phyloP scores from a whole-genome alignment of 1,140 invertebrate species.

The Cardiocondyla obscurior region DNA sequence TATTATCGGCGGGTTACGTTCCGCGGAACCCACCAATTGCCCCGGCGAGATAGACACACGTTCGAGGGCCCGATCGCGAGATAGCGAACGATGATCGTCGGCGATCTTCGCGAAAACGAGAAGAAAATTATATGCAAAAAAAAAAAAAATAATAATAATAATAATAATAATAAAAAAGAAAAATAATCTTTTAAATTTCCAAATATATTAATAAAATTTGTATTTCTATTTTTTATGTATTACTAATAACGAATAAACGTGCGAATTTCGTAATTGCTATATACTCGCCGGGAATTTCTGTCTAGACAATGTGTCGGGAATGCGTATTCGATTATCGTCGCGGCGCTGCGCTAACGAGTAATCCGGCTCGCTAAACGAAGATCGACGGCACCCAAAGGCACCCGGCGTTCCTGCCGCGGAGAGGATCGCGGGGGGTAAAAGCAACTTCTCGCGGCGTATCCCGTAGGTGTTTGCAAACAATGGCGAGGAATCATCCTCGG shows the following conservation, averaged over 20 bases:
- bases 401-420: slow-evolving; percentile 16
- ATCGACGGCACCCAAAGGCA: slow-evolving; percentile 26
- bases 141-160: too few species aligned
- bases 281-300: background rate
- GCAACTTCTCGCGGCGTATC: slow-evolving; percentile 17
- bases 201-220: background rate
- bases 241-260: background rate
- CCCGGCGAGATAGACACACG: background rate
- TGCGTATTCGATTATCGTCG: slow-evolving; percentile 35
- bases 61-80: slow-evolving; percentile 13
- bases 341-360: slow-evolving; percentile 52
- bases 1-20: slow-evolving; percentile 49
- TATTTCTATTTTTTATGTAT: background rate
- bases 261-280: background rate
- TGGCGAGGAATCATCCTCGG: slow-evolving; percentile 63
- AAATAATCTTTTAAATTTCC: background rate
- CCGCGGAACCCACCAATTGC: background rate
- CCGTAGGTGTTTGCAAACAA: slow-evolving; percentile 72
- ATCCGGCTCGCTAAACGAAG: slow-evolving; percentile 46
- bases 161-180: too few species aligned
- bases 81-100: background rate
- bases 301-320: background rate
- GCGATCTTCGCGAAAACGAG: background rate
- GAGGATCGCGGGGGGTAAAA: slow-evolving; percentile 37
- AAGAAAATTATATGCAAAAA: background rate